These are phyloP conservation scores for Polymixis lichenea DNA, from an alignment of 2,888 invertebrate genomes.

Conservation along the genomic window DNA sequence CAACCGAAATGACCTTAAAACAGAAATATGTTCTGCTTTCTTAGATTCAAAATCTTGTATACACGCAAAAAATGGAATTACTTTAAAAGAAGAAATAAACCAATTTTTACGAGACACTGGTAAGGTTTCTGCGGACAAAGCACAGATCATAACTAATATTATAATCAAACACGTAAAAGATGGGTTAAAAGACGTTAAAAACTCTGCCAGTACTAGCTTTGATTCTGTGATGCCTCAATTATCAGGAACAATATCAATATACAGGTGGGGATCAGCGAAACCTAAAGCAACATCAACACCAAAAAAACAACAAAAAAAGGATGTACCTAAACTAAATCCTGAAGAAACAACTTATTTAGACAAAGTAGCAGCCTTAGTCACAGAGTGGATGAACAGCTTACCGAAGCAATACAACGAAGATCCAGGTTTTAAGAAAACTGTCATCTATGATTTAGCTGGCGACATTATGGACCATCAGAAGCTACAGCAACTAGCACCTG, in stretches of 20 bases:
- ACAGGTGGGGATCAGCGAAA: slow-evolving; percentile 61
- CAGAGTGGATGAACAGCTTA: slow-evolving; percentile 73
- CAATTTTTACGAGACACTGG: slow-evolving; percentile 40
- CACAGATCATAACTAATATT: slow-evolving; percentile 44
- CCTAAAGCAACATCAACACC: slow-evolving; percentile 72
- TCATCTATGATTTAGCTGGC: slow-evolving; percentile 74
- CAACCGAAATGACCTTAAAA: slow-evolving; percentile 43
- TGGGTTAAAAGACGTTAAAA: slow-evolving; percentile 30
- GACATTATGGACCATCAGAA: slow-evolving; percentile 74
- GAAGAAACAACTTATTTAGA: slow-evolving; percentile 71
- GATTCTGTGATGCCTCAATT: slow-evolving; percentile 51
- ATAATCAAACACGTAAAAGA: slow-evolving; percentile 45
- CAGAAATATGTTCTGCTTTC: slow-evolving; percentile 53
- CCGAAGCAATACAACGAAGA: slow-evolving; percentile 71
- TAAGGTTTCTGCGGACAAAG: slow-evolving; percentile 27
- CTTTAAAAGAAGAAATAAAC: slow-evolving; percentile 35
- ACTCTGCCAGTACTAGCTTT: slow-evolving; percentile 36
- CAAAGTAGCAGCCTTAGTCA: slow-evolving; percentile 66
- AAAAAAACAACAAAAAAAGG: slow-evolving; percentile 61
- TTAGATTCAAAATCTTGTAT: slow-evolving; percentile 40
- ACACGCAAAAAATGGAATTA: slow-evolving; percentile 22
- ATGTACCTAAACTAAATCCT: slow-evolving; percentile 65
- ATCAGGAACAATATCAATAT: slow-evolving; percentile 66
- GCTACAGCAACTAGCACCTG: slow-evolving; percentile 68
- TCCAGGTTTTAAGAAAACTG: slow-evolving; percentile 70